Conservation (phyloP, 2,113 vertebrate genomes). For the Syngnathus scovelli region DNA sequence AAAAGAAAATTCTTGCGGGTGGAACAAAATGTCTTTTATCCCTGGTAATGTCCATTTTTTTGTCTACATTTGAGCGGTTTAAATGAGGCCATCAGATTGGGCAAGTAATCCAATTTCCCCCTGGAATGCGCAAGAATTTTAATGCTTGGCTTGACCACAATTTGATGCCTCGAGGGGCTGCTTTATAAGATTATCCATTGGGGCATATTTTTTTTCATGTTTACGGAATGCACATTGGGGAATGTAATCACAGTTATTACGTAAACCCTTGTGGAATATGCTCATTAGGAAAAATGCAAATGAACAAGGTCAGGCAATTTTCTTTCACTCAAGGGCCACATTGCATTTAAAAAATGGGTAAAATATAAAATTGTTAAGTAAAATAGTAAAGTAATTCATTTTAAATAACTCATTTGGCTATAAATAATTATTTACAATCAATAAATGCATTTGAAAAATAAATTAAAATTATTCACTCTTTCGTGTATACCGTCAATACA, state of each 20-base stretch:
- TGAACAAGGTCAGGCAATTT: neutral
- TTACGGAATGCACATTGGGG: neutral
- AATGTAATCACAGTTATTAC: neutral
- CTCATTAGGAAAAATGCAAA: neutral
- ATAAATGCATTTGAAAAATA: too few species aligned
- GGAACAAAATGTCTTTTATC: slow-evolving; percentile 16
- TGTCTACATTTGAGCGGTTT: neutral
- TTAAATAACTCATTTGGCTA: too few species aligned
- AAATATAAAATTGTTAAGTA: too few species aligned
- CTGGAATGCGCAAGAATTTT: neutral
- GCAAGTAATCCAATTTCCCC: neutral
- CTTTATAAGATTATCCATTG: neutral
- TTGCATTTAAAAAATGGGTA: too few species aligned
- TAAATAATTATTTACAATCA: too few species aligned
- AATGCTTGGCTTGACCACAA: neutral
- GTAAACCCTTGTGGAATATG: neutral
- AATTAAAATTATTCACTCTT: too few species aligned
- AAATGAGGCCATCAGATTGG: neutral
- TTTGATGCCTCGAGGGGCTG: neutral
- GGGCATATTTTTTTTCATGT: neutral
- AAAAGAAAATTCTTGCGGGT: neutral
- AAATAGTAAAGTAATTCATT: too few species aligned
- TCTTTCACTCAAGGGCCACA: too few species aligned
- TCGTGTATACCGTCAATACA: too few species aligned
- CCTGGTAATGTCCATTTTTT: neutral